These are phyloP conservation scores for Podiceps cristatus DNA, from an alignment of 2,113 vertebrate species.

Conservation along the genomic window DNA sequence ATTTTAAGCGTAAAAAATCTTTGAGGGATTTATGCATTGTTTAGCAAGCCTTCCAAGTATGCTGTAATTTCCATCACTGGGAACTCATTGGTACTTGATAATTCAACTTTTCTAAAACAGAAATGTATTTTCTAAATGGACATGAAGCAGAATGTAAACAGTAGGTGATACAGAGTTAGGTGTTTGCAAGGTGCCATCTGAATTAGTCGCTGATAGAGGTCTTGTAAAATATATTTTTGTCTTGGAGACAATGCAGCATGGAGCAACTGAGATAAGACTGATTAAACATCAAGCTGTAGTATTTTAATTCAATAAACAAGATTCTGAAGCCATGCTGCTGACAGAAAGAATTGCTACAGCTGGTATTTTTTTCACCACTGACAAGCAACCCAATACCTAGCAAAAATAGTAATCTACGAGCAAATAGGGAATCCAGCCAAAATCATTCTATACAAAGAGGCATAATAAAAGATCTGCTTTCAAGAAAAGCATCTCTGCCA, in stretches of 20 bases:
- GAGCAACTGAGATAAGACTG: not conserved
- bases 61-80: not conserved
- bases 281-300: not conserved
- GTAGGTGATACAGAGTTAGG: not conserved
- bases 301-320: not conserved
- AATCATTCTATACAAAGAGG: not conserved
- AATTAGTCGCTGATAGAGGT: not conserved
- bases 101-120: not conserved
- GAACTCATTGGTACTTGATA: not conserved
- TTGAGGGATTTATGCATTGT: not conserved
- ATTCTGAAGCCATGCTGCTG: constrained; percentile 3
- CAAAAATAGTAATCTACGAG: not conserved
- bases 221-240: not conserved
- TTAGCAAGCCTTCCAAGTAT: not conserved
- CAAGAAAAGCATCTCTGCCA: not conserved
- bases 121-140: not conserved
- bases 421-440: constrained; percentile 9
- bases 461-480: not conserved
- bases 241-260: not conserved
- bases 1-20: not conserved
- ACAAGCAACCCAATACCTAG: not conserved
- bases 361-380: not conserved
- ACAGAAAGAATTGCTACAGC: not conserved
- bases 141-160: not conserved
- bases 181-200: not conserved